phyloP scores from a whole-genome alignment of 2,113 vertebrate species.

The Rhizomys pruinosus region DNA sequence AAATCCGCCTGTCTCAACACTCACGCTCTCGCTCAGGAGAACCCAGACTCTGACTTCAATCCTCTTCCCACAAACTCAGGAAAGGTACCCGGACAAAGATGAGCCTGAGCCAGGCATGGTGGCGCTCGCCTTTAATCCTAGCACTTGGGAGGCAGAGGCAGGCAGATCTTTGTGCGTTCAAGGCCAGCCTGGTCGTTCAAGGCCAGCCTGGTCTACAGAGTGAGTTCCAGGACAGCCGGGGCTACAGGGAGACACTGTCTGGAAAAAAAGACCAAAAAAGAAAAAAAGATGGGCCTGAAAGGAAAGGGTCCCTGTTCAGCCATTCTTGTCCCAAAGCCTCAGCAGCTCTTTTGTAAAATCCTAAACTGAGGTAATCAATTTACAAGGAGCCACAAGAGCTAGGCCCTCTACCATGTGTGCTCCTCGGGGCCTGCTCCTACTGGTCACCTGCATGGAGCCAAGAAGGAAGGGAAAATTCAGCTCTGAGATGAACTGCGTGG shows the following conservation, averaged over 20 bases:
- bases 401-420: background rate
- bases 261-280: no score
- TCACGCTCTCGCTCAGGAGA: background rate
- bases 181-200: no score
- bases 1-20: background rate
- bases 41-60: accelerated
- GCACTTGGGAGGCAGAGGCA: no score
- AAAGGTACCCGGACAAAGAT: background rate
- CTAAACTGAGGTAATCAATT: background rate
- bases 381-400: background rate
- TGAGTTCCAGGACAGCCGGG: no score
- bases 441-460: background rate
- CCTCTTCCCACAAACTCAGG: background rate
- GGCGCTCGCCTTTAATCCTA: no score
- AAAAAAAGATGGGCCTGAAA: background rate
- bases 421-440: accelerated
- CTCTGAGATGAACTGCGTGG: background rate
- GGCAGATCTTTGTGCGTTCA: no score
- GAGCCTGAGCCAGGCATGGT: no score
- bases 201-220: no score
- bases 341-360: background rate
- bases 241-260: no score
- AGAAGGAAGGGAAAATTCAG: accelerated
- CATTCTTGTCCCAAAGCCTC: background rate
- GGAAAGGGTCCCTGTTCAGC: background rate